Conservation (phyloP, 1,140 invertebrate genomes). For the Danaus melanippus region DNA sequence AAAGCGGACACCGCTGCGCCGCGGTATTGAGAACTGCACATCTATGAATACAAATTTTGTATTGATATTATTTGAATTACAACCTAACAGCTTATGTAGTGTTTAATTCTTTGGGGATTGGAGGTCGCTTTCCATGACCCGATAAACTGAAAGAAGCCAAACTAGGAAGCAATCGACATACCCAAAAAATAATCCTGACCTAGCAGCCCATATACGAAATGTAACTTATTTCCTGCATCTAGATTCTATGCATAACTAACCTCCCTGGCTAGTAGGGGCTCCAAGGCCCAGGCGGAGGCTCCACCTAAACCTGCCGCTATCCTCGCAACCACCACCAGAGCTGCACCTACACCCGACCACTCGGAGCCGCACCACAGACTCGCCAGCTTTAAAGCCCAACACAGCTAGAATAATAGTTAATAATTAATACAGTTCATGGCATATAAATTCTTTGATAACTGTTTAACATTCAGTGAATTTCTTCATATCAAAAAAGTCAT, state of each 20-base stretch:
- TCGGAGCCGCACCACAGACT: conserved; percentile 24
- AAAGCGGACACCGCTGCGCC: conserved; percentile 47
- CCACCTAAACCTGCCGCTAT: conserved; percentile 35
- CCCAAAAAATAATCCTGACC: too few relatives aligned
- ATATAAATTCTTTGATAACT: neutral
- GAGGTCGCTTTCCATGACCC: too few relatives aligned
- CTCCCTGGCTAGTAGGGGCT: conserved; percentile 39
- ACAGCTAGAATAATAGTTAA: too few relatives aligned
- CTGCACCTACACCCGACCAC: conserved; percentile 17
- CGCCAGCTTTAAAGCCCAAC: conserved; percentile 38
- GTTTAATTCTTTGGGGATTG: too few relatives aligned
- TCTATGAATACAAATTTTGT: conserved; percentile 19
- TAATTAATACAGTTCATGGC: neutral
- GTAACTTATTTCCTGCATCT: too few relatives aligned
- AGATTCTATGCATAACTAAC: conserved; percentile 16
- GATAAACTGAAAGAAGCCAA: too few relatives aligned
- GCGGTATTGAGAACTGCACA: conserved; percentile 33
- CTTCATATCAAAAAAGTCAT: too few relatives aligned
- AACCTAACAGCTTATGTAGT: too few relatives aligned
- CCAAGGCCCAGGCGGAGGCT: conserved; percentile 35
- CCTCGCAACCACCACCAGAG: conserved; percentile 21
- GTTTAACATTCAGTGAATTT: neutral
- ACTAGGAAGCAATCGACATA: too few relatives aligned
- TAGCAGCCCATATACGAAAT: too few relatives aligned
- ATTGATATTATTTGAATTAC: too few relatives aligned